Percentiles rank a stretch among this genome's conserved stretches.
These are phyloP conservation scores for Scaptomyza tumidula DNA, from an alignment of 2,888 invertebrate species.

Conservation along the genomic window DNA sequence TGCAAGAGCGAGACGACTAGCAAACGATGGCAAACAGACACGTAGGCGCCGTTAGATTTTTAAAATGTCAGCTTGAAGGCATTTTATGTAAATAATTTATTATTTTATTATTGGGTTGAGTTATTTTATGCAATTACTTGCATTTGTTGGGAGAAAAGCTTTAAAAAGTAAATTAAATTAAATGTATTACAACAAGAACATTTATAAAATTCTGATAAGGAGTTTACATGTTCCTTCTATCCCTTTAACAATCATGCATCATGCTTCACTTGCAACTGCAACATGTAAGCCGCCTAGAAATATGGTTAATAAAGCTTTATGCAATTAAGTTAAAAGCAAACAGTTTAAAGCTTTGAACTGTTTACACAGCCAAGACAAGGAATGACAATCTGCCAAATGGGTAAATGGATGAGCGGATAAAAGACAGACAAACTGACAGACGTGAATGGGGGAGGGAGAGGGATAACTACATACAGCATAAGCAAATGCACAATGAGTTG, in stretches of 20 bases:
- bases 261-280: not conserved
- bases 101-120: conserved; percentile 10
- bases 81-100: conserved; percentile 27
- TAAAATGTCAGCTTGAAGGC: conserved; percentile 29
- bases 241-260: not conserved
- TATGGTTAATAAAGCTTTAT: conserved; percentile 36
- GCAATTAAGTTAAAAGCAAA: conserved; percentile 58
- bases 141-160: too few relatives aligned
- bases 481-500: conserved; percentile 72
- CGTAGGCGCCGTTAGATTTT: conserved; percentile 63
- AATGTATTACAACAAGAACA: not conserved
- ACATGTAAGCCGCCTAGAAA: conserved; percentile 4
- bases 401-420: conserved; percentile 57
- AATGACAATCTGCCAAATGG: conserved; percentile 53
- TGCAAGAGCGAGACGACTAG: conserved; percentile 32
- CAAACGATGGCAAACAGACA: conserved; percentile 30
- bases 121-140: conserved; percentile 20
- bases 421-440: conserved; percentile 28
- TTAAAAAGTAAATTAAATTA: not conserved
- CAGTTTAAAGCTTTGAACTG: conserved; percentile 45
- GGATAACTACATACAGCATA: conserved; percentile 31
- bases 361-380: conserved; percentile 33
- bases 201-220: not conserved
- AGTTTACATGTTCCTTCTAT: not conserved
- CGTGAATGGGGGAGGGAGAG: conserved; percentile 1